Evolutionary conservation across 1,140 invertebrate species (phyloP).

Genomic region (Maniola jurtina): DNA sequence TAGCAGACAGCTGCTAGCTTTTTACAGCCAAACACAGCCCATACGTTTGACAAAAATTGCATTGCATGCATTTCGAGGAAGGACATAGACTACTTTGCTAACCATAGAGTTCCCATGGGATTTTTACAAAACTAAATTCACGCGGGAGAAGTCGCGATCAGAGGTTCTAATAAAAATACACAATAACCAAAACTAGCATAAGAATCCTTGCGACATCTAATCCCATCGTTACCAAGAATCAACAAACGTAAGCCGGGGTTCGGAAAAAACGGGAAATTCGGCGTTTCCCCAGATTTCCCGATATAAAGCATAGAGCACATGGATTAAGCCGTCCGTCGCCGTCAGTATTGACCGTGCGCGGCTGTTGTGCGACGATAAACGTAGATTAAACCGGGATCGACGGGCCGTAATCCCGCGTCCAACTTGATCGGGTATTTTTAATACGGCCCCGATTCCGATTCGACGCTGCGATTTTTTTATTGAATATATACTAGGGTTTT

Average conservation of each 20-base stretch:
- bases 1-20: no score
- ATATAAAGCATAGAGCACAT: constrained; percentile 40
- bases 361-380: constrained; percentile 44
- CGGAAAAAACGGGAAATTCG: constrained; percentile 36
- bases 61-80: no score
- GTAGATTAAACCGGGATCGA: constrained; percentile 42
- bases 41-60: no score
- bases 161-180: no score
- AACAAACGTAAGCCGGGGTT: constrained; percentile 35
- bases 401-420: constrained; percentile 33
- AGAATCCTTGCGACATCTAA: constrained; percentile 14
- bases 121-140: no score
- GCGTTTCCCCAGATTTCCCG: constrained; percentile 41
- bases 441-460: constrained; percentile 28
- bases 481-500: no score
- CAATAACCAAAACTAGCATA: not conserved
- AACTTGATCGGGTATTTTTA: constrained; percentile 38
- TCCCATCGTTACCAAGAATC: constrained; percentile 18
- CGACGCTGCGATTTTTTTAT: constrained; percentile 21
- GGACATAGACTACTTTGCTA: no score
- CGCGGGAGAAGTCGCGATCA: no score
- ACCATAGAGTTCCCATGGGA: no score
- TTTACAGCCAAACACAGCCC: no score
- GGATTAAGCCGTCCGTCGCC: constrained; percentile 42
- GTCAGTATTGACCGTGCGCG: constrained; percentile 39